Base-by-base conservation (phyloP, 2,888 invertebrate genomes). In the Lysandra coridon region DNA sequence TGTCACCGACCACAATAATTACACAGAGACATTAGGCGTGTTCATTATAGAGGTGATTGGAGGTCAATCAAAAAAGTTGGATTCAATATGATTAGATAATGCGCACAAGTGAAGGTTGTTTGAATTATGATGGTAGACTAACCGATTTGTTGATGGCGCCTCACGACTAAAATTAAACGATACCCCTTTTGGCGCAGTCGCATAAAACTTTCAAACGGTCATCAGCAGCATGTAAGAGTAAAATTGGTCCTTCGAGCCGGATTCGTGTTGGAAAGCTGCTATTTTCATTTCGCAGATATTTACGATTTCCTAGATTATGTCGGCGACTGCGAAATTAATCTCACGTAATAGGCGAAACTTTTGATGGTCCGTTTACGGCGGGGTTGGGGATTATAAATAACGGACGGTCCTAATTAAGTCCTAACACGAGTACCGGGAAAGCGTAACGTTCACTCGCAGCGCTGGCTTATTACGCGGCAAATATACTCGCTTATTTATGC, bases 401-500 rank as follows among this genome's bases (percentile, higher is more conserved):
- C 78, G 80, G 73, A 81, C 81, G 80, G 82, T 82, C 84, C 87
- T 88, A 89, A 90, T 90, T 88, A 89, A 88, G 84, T 84, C 82
- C 81, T 81, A 80, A 80, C 81, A 82, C 84, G 84, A 86, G 85
- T 87, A 89, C 88, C 87, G 87, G 87, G 86, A 87, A 85, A 86
- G 84, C 85, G 87, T 86, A 86, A 82, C 84, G 87, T 87, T 87
- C 86, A 88, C 87, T 86, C 88, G 86, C 83, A 85, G 82, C 85
- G 83, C 78, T 78, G 81, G 81, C 82, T 84, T 84, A 83, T 82
- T 82, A 83, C 82, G 81, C 80, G 81, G 81, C 79, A 84, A 86
- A 87, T 88, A 86, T 86, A 87, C 85, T 85, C 83, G 81, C 84
- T 87, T 91, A 90, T 92, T 92, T 91, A 91, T 87, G 89, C 85